A percentile compares a stretch with the other conserved stretches of the same genome.
Evolutionary conservation across 2,888 invertebrate species (phyloP).

Genomic region (Quadroppia sp.): DNA sequence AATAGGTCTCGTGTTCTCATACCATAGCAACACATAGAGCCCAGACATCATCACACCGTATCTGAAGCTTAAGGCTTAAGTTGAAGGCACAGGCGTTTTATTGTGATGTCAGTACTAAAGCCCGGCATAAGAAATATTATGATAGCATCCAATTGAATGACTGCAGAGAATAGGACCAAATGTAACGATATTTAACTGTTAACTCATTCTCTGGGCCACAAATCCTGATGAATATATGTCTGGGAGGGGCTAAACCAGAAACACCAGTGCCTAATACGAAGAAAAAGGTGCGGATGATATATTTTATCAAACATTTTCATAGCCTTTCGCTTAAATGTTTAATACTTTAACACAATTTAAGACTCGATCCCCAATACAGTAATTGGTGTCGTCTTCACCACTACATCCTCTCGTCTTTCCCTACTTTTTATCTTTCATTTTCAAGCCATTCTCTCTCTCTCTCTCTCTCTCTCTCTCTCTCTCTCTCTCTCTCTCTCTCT

Average conservation of each 20-base stretch:
- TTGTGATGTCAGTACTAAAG: neutral
- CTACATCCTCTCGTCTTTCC: neutral
- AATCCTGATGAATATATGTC: slow-evolving; percentile 27
- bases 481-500: neutral
- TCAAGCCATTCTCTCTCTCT: neutral
- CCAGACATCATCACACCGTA: neutral
- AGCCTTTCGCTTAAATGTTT: neutral
- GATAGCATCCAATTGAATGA: slow-evolving; percentile 35
- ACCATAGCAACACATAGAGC: slow-evolving; percentile 17
- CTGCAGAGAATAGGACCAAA: neutral
- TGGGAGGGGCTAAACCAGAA: slow-evolving; percentile 20
- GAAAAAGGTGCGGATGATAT: slow-evolving; percentile 6
- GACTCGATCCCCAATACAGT: slow-evolving; percentile 17
- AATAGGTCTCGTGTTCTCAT: neutral
- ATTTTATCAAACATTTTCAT: neutral
- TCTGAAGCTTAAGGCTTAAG: slow-evolving; percentile 9
- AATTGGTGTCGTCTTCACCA: slow-evolving; percentile 19
- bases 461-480: neutral
- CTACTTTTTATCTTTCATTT: neutral
- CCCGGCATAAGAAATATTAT: slow-evolving; percentile 16
- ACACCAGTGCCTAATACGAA: neutral
- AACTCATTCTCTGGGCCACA: slow-evolving; percentile 9
- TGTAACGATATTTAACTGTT: slow-evolving; percentile 28
- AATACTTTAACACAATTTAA: slow-evolving; percentile 9
- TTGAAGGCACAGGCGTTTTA: slow-evolving; percentile 10